Base-by-base conservation (phyloP, 1,140 invertebrate genomes). In the Penaeus indicus region DNA sequence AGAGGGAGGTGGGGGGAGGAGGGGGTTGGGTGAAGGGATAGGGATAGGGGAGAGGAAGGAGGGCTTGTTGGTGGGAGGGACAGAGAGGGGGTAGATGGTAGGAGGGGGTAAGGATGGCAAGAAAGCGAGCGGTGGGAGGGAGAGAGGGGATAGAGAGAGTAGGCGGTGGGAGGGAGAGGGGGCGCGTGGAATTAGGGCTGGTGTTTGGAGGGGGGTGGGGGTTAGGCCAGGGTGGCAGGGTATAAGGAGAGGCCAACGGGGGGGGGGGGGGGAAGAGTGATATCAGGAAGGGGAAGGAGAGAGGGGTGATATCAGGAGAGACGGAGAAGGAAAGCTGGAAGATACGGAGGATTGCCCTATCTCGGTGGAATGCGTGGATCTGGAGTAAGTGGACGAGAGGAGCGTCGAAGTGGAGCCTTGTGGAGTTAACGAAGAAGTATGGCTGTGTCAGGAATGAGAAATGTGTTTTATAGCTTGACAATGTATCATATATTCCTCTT, bases 81-180 rank as follows among this genome's bases (percentile, higher is more conserved):
- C 19, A 81, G 47, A 13, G 79, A 60, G 79, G 25, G 79, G 61
- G 38, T 18, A 3, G 21, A 13, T 19, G 22, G 64, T 72, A 13
- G 42, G 67, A 10, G 67, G 75, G 64, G 42, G 42, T 10, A 72
- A 69, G 75, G 25, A 54, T 27, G 21, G 47, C 16, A 11, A 25
- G 32, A 72, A 63, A 72, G 63, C 47, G 63, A 10, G 21, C 18
- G 21, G 11, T 42, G 60, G 16, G 3, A 25, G 38, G 62, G 25
- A 18, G 64, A 85, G 64, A 60, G 67, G 67, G 75, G 64, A 72
- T 42, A 72, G 84, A 61, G 32, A 72, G 84, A 85, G 63, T 25
- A n/a, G 25, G 21, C 27, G 21, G 11, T 42, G 60, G 16, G 3
- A 25, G 38, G 62, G 25, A 11, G 10, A 22, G 22, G 16, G 21